Percentiles rank a stretch among this genome's conserved stretches.
Evolutionary conservation across 2,888 invertebrate species (phyloP).

Genomic region (Prosopocoilus inquinatus): DNA sequence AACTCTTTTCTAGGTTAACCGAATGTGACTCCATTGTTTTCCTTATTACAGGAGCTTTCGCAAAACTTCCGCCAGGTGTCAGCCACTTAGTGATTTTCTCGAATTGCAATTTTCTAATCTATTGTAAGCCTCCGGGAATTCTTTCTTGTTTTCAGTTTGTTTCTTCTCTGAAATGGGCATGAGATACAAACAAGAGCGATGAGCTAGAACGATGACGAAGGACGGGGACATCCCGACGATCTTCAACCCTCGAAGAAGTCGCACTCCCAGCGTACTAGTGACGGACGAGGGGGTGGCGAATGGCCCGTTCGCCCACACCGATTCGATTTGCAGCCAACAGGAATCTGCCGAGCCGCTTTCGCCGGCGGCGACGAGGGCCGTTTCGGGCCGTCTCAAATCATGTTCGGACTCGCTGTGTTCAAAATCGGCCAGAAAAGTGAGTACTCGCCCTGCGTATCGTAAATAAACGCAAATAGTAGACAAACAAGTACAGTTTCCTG

Average conservation of each 20-base stretch:
- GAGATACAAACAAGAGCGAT: neutral
- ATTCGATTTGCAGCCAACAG: conserved; percentile 44
- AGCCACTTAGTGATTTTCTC: too few species aligned
- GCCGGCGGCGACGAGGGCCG: conserved; percentile 42
- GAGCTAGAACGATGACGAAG: conserved; percentile 56
- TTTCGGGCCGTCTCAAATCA: conserved; percentile 51
- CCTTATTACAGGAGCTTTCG: too few species aligned
- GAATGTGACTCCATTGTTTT: too few species aligned
- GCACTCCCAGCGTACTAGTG: conserved; percentile 46
- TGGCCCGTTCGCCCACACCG: conserved; percentile 46
- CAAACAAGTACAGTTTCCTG: too few species aligned
- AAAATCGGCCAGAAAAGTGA: conserved; percentile 77
- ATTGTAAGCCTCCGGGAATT: too few species aligned
- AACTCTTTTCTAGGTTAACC: too few species aligned
- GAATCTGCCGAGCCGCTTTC: conserved; percentile 51
- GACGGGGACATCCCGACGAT: conserved; percentile 79
- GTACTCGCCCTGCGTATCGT: too few species aligned
- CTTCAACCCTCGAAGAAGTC: conserved; percentile 63
- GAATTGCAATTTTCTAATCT: too few species aligned
- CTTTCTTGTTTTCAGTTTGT: too few species aligned
- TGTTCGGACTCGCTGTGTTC: conserved; percentile 80
- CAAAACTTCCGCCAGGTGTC: too few species aligned
- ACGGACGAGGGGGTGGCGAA: conserved; percentile 47
- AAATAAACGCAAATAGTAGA: too few species aligned
- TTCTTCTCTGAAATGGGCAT: neutral